Base-by-base conservation (phyloP, 2,113 vertebrate species). In the Sylvietta virens region DNA sequence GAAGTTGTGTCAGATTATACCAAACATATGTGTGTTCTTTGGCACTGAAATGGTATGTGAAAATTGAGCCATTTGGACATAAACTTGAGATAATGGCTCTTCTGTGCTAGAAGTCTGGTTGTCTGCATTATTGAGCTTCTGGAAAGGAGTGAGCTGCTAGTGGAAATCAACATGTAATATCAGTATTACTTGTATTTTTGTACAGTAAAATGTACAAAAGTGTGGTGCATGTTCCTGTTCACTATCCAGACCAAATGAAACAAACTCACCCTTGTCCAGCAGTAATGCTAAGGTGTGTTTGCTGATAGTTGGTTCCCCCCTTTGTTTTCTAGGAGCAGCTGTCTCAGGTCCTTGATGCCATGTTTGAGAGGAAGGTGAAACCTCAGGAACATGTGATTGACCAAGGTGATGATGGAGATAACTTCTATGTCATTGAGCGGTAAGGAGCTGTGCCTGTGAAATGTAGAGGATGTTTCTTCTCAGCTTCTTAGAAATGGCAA, bases 371-470 rank as follows among this genome's bases (percentile, higher is more conserved):
- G 70, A 97, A 95, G 86, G 99, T 99, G 85, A 97, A 99, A 89
- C 98, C 98, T 83, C 98, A 98, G 85, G 99, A 99, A 35, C 99
- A 99, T 47, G 99, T 99, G 94, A 99, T 99, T 87, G 99, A 99
- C 97, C 99, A 99, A 98, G 99, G 99, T 90, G 98, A 99, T 76
- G 99, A 99, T 76, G 99, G 99, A 90, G 99, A 99, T 98, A 99
- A 99, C 97, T 99, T 99, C 96, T 99, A 99, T 91, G 99, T 99
- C 35, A 97, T 99, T 81, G 99, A 99, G 95, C 97, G 99, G 99
- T 99, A 98, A 96, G 98, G 88, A 66, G 61, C 65, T 50, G 37
- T 81, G 58, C 24, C 83, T 90, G 58, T 33, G 24, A 65, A 20
- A 60, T 72, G 14, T 4, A 47, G 40, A 30, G 33, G 37, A 18